These are phyloP conservation scores for Halichoerus grypus DNA, from an alignment of 2,113 vertebrate species.

Conservation along the genomic window DNA sequence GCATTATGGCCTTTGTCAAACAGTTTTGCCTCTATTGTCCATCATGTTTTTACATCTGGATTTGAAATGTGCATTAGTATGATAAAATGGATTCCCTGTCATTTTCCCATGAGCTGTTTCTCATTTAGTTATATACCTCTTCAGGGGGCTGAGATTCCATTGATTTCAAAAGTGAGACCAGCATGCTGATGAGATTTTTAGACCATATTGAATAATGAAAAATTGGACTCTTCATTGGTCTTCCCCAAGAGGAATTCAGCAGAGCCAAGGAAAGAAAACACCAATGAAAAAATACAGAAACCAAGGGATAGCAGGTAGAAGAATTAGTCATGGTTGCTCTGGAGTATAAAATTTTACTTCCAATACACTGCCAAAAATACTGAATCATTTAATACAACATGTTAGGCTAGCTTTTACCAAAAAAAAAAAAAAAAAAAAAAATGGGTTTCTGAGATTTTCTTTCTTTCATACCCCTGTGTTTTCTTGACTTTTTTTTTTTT, in stretches of 20 bases:
- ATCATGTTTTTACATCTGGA: slow-evolving; percentile 57
- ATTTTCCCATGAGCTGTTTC: slow-evolving; percentile 63
- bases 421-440: neutral
- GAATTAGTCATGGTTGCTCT: slow-evolving; percentile 78
- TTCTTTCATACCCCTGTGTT: slow-evolving; percentile 59
- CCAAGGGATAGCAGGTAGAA: slow-evolving; percentile 78
- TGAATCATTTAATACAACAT: slow-evolving; percentile 76
- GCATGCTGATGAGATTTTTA: slow-evolving; percentile 69
- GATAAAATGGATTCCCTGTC: slow-evolving; percentile 23
- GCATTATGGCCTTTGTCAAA: slow-evolving; percentile 38
- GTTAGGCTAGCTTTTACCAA: slow-evolving; percentile 69
- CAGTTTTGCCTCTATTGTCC: neutral
- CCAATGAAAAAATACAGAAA: slow-evolving; percentile 69
- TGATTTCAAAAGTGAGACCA: slow-evolving; percentile 73
- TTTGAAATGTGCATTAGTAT: slow-evolving; percentile 47
- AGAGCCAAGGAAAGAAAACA: slow-evolving; percentile 68
- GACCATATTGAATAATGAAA: slow-evolving; percentile 72
- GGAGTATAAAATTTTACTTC: slow-evolving; percentile 72
- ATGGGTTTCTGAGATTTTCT: slow-evolving; percentile 66
- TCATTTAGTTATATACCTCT: slow-evolving; percentile 69
- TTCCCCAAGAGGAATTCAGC: slow-evolving; percentile 56
- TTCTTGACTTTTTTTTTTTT: slow-evolving; percentile 66
- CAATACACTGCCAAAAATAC: slow-evolving; percentile 72
- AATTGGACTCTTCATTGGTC: slow-evolving; percentile 57
- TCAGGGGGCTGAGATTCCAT: slow-evolving; percentile 24